Evolutionary conservation across 2,888 invertebrate genomes (phyloP).

Genomic region (Platerodrilus igneus): DNA sequence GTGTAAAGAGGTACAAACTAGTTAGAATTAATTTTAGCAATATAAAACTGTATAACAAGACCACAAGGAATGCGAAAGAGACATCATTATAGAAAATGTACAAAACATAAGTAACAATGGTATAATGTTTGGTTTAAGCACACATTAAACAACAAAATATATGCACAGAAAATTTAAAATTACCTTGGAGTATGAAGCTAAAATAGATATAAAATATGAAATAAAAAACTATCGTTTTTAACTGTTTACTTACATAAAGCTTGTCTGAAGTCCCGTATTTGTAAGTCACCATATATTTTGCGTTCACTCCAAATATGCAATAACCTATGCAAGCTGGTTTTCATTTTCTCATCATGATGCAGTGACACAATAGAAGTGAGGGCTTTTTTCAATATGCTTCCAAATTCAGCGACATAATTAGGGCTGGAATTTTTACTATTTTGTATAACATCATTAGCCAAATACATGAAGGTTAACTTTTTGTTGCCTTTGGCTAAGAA

Average conservation of each 20-base stretch:
- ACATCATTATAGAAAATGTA: too few species aligned
- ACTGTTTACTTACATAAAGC: constrained; percentile 50
- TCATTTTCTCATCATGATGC: constrained; percentile 73
- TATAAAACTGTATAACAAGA: too few species aligned
- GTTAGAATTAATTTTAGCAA: too few species aligned
- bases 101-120: too few species aligned
- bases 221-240: too few species aligned
- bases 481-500: constrained; percentile 74
- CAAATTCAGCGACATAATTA: constrained; percentile 88
- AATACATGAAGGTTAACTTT: constrained; percentile 92
- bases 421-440: constrained; percentile 97
- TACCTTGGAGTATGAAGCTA: too few species aligned
- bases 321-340: constrained; percentile 73
- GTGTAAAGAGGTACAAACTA: too few species aligned
- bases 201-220: too few species aligned
- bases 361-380: constrained; percentile 78
- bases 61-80: too few species aligned
- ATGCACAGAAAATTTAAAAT: too few species aligned
- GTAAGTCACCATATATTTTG: constrained; percentile 77
- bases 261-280: constrained; percentile 74
- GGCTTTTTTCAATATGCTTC: constrained; percentile 70
- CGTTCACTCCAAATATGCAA: constrained; percentile 90
- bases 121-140: too few species aligned
- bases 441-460: constrained; percentile 99
- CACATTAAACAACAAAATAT: too few species aligned